These are phyloP conservation scores for Daktulosphaira vitifoliae DNA, from an alignment of 1,140 invertebrate genomes.

Conservation along the genomic window DNA sequence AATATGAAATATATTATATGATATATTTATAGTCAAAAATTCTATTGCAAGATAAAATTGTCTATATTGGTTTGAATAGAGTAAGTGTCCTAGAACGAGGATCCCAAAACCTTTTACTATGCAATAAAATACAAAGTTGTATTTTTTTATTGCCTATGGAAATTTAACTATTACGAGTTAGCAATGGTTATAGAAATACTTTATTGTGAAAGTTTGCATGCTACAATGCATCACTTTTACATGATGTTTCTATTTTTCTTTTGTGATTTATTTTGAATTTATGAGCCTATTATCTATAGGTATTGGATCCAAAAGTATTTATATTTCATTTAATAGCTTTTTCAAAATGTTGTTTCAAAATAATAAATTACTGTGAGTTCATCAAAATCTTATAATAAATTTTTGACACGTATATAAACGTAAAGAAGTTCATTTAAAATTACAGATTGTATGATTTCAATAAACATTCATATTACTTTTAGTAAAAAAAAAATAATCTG, in stretches of 20 bases:
- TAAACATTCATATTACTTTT: too few species aligned
- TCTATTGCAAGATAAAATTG: not conserved
- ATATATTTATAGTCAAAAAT: conserved; percentile 19
- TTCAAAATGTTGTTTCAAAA: too few species aligned
- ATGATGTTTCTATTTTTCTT: not conserved
- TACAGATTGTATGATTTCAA: too few species aligned
- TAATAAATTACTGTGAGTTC: too few species aligned
- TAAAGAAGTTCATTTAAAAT: too few species aligned
- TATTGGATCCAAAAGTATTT: too few species aligned
- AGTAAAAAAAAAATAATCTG: too few species aligned
- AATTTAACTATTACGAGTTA: conserved; percentile 8
- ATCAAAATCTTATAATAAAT: too few species aligned
- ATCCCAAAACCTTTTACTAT: conserved; percentile 7
- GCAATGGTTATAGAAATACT: conserved; percentile 1
- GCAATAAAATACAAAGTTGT: not conserved
- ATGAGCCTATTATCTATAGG: too few species aligned
- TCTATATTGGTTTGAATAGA: not conserved
- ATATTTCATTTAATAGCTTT: too few species aligned
- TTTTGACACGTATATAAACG: too few species aligned
- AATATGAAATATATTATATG: too few species aligned
- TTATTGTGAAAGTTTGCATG: not conserved
- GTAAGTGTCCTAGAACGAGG: conserved; percentile 6
- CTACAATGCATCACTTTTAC: not conserved
- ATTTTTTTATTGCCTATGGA: conserved; percentile 9
- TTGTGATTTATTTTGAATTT: not conserved